Conservation (phyloP, 1,140 invertebrate genomes). For the Lordiphosa mommai region DNA sequence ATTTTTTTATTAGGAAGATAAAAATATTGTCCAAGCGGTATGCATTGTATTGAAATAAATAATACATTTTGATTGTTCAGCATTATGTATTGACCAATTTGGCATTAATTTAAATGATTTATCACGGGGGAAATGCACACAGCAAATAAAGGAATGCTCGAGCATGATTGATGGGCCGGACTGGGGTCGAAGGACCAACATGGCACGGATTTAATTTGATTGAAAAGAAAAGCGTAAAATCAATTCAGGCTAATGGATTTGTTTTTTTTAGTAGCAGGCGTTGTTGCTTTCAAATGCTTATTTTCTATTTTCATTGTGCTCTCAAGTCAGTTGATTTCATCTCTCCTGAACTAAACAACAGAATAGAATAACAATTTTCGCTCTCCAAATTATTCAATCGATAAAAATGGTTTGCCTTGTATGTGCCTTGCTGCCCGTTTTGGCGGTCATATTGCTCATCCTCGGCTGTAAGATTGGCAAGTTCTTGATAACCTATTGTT, state of each 20-base stretch:
- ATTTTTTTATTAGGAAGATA: constrained; percentile 15
- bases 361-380: not conserved
- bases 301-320: not conserved
- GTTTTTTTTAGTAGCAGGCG: not conserved
- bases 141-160: constrained; percentile 20
- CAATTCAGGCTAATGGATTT: constrained; percentile 59
- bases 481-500: not conserved
- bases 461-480: not conserved
- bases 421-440: not conserved
- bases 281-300: not conserved
- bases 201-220: constrained; percentile 58
- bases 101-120: constrained; percentile 54
- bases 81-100: constrained; percentile 57
- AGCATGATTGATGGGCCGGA: constrained; percentile 55
- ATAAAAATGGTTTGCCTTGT: not conserved
- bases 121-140: constrained; percentile 4
- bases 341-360: not conserved
- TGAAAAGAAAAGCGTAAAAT: constrained; percentile 53
- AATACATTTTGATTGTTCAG: constrained; percentile 31
- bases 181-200: not conserved
- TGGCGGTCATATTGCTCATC: not conserved
- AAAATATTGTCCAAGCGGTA: constrained; percentile 26
- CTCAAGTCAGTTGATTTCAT: not conserved
- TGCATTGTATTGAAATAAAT: constrained; percentile 43
- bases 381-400: not conserved